Conservation (phyloP, 2,797 vertebrate genomes). For the Cyclopterus lumpus region DNA sequence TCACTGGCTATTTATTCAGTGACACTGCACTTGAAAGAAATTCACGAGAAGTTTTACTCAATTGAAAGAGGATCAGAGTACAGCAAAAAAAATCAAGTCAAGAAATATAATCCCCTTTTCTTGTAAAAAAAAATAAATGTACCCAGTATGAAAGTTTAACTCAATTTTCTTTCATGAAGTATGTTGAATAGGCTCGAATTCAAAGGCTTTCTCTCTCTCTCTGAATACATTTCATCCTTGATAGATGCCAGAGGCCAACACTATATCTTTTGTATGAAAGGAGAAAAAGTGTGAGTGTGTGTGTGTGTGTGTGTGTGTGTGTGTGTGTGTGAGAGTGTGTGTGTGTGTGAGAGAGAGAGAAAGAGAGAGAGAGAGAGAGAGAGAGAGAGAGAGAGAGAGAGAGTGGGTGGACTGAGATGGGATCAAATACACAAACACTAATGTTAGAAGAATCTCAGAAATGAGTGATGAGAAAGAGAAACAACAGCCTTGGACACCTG, state of each 20-base stretch:
- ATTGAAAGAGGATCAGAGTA: constrained; percentile 61
- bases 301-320: background rate
- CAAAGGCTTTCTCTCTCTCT: constrained; percentile 55
- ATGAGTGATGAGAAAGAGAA: constrained; percentile 42
- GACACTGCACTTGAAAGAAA: constrained; percentile 65
- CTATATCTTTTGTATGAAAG: constrained; percentile 49
- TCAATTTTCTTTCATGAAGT: constrained; percentile 70
- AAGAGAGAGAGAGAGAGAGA: too few species aligned
- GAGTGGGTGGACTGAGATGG: constrained; percentile 10
- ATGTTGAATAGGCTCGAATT: constrained; percentile 58
- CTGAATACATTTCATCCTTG: constrained; percentile 63
- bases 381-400: too few species aligned
- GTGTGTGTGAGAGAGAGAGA: too few species aligned
- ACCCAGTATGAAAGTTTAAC: constrained; percentile 52
- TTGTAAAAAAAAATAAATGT: constrained; percentile 19
- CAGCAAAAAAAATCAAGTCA: constrained; percentile 38
- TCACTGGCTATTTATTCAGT: constrained; percentile 60
- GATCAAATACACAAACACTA: constrained; percentile 33
- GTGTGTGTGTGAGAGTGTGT: too few species aligned
- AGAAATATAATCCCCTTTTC: constrained; percentile 64
- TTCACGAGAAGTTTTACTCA: constrained; percentile 52
- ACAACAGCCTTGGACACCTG: constrained; percentile 71
- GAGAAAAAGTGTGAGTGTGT: background rate
- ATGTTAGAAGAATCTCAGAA: background rate
- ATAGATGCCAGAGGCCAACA: constrained; percentile 62